These are phyloP conservation scores for Fissipunctia ypsillon DNA, from an alignment of 2,888 invertebrate species.

Conservation along the genomic window DNA sequence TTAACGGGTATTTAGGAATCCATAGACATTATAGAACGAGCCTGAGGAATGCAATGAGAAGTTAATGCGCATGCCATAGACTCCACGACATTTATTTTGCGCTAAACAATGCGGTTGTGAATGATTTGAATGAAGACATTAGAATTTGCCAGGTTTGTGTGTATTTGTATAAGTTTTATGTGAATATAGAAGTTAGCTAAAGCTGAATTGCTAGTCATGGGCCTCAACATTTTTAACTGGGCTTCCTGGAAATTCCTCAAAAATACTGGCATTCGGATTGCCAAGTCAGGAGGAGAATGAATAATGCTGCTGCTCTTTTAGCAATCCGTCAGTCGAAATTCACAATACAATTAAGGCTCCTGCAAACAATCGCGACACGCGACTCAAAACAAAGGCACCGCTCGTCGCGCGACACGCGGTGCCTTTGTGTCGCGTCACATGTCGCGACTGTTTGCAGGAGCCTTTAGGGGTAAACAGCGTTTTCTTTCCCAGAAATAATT, in stretches of 20 bases:
- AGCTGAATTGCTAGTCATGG: too few relatives aligned
- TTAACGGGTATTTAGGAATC: conserved; percentile 79
- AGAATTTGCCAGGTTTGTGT: conserved; percentile 17
- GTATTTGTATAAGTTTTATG: conserved; percentile 1
- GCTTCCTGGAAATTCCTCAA: background rate
- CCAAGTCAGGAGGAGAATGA: background rate
- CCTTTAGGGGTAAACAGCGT: too few relatives aligned
- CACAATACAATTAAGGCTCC: background rate
- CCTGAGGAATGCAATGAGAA: conserved; percentile 71
- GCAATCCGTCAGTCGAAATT: background rate
- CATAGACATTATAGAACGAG: conserved; percentile 73
- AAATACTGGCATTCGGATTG: background rate
- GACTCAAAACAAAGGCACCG: too few relatives aligned
- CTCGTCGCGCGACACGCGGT: too few relatives aligned
- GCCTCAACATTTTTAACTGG: too few relatives aligned
- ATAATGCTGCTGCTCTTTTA: background rate
- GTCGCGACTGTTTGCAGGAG: too few relatives aligned
- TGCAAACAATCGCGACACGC: too few relatives aligned
- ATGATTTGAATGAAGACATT: conserved; percentile 40
- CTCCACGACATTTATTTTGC: conserved; percentile 72
- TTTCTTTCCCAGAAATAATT: too few relatives aligned
- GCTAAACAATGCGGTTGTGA: conserved; percentile 62
- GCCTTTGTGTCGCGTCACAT: too few relatives aligned
- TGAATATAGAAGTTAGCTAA: background rate
- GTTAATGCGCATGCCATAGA: conserved; percentile 72